Evolutionary conservation across 1,140 invertebrate genomes (phyloP).

Genomic region (Trichonephila clavata): DNA sequence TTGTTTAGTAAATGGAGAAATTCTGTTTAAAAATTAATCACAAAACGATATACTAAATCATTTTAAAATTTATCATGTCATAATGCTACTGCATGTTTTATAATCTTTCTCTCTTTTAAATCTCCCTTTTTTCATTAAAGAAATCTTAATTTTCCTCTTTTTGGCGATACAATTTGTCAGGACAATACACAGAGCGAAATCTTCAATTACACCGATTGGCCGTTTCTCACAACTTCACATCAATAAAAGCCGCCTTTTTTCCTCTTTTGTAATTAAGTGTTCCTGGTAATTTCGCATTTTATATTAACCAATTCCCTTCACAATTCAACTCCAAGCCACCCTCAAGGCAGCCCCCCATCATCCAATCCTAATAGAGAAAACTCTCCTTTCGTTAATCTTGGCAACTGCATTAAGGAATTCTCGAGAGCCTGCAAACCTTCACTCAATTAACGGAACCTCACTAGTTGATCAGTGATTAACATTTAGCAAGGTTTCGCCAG

Average conservation of each 20-base stretch:
- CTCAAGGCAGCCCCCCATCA: not conserved
- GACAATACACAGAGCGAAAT: not conserved
- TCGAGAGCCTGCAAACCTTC: constrained; percentile 11
- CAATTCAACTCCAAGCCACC: not conserved
- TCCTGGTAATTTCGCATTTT: not conserved
- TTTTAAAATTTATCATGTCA: no score
- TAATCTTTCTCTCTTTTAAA: no score
- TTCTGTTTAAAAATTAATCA: no score
- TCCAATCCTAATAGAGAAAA: not conserved
- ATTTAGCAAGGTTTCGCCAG: not conserved
- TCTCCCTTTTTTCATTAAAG: no score
- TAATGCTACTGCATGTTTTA: no score
- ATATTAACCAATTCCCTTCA: not conserved
- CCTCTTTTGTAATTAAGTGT: not conserved
- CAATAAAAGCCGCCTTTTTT: no score
- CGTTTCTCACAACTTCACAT: no score
- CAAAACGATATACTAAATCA: no score
- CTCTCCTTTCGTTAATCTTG: constrained; percentile 22
- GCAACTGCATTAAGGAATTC: constrained; percentile 8
- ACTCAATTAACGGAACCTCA: constrained; percentile 18
- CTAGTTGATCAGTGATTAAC: constrained; percentile 53
- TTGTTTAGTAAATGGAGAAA: no score
- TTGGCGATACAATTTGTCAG: no score
- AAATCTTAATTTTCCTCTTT: no score
- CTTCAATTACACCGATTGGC: not conserved